These are phyloP conservation scores for Netelia fuscicornis DNA, from an alignment of 2,888 invertebrate species.

Conservation along the genomic window DNA sequence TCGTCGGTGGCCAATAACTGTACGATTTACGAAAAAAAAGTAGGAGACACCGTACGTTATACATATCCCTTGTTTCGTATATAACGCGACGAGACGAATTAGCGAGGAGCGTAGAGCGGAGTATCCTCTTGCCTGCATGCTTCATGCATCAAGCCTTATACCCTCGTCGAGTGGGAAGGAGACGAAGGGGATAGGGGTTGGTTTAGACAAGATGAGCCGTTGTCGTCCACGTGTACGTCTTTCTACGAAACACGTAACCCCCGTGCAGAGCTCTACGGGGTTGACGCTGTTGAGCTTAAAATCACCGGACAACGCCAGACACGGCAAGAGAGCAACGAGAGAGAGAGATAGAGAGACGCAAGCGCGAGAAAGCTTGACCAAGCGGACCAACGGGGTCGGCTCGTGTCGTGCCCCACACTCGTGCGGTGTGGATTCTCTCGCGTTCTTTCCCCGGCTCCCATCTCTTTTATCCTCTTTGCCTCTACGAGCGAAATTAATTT, in stretches of 20 bases:
- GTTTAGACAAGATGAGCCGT: conserved; percentile 39
- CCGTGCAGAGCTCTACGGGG: neutral
- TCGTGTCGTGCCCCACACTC: neutral
- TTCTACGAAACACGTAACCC: conserved; percentile 42
- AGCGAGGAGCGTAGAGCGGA: conserved; percentile 71
- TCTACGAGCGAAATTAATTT: conserved; percentile 75
- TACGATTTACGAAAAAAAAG: neutral
- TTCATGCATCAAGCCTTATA: conserved; percentile 68
- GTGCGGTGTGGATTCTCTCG: neutral
- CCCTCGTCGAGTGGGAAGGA: conserved; percentile 11
- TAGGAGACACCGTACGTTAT: neutral
- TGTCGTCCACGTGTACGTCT: conserved; percentile 49
- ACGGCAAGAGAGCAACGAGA: neutral
- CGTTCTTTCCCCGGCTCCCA: neutral
- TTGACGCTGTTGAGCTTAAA: conserved; percentile 38
- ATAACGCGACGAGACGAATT: conserved; percentile 70
- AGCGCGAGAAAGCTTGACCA: conserved; percentile 9
- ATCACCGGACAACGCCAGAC: conserved; percentile 42
- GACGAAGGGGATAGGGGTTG: neutral
- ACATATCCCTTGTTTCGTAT: conserved; percentile 62
- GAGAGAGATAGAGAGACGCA: no score
- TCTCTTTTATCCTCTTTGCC: conserved; percentile 46
- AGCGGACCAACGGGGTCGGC: neutral
- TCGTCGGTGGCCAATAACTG: conserved; percentile 29
- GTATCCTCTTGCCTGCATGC: conserved; percentile 68